Percentiles rank a stretch among this genome's conserved stretches.
Conservation (phyloP, 2,113 vertebrate species). For the Ciconia boyciana region DNA sequence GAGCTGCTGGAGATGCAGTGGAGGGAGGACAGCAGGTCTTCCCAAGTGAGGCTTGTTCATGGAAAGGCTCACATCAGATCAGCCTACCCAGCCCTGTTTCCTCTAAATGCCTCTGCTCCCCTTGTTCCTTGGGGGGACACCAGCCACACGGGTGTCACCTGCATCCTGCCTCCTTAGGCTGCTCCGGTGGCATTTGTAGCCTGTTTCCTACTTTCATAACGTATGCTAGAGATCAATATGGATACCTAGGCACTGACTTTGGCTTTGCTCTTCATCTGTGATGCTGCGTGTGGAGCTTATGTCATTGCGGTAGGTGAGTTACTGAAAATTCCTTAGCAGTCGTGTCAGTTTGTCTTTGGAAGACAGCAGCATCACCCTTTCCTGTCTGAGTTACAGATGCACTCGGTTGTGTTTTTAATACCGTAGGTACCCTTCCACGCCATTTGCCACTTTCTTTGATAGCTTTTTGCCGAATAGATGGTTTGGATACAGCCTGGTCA, state of each 20-base stretch:
- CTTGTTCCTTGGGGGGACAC: background rate
- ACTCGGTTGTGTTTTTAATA: background rate
- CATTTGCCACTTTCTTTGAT: background rate
- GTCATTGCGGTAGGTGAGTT: background rate
- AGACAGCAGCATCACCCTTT: background rate
- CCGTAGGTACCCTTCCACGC: fast-evolving
- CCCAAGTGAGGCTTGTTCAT: background rate
- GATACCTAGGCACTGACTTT: background rate
- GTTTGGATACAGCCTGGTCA: background rate
- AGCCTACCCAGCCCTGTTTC: background rate
- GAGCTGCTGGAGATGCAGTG: fast-evolving
- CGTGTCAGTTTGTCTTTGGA: background rate
- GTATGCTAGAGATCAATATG: background rate
- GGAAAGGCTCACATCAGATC: background rate
- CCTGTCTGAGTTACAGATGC: background rate
- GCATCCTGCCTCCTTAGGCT: background rate
- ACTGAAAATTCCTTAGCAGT: background rate
- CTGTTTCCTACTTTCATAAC: background rate
- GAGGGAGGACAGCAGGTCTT: background rate
- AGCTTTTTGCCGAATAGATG: background rate
- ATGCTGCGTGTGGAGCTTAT: background rate
- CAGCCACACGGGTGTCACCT: fast-evolving
- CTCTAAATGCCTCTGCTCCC: background rate
- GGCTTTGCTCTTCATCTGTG: background rate
- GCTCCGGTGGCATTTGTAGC: background rate